phyloP scores from a whole-genome alignment of 2,888 invertebrate genomes.

The Ichneumoninae sp. region DNA sequence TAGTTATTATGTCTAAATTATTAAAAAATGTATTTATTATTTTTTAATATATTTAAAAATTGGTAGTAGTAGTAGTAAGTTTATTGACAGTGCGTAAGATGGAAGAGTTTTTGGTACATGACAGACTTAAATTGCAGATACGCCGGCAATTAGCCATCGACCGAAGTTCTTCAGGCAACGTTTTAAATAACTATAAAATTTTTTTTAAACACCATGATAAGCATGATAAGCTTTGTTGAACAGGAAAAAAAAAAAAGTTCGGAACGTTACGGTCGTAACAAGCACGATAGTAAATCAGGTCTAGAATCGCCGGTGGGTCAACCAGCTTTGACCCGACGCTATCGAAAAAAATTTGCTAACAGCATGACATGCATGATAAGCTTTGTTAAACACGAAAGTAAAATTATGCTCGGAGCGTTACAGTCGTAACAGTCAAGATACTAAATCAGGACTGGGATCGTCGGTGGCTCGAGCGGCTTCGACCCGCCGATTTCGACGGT shows the following conservation, averaged over 20 bases:
- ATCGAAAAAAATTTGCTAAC: background rate
- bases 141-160: too few relatives aligned
- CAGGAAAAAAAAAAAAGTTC: background rate
- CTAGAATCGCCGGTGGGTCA: constrained; percentile 21
- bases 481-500: constrained; percentile 19
- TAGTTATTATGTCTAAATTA: too few relatives aligned
- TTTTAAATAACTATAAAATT: too few relatives aligned
- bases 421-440: background rate
- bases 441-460: constrained; percentile 32
- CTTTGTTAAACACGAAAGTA: background rate
- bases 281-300: constrained; percentile 25
- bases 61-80: too few relatives aligned
- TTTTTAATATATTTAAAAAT: too few relatives aligned
- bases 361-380: too few relatives aligned
- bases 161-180: too few relatives aligned
- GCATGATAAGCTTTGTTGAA: background rate
- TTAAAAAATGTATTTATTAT: too few relatives aligned
- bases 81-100: too few relatives aligned
- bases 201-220: too few relatives aligned
- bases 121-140: too few relatives aligned
- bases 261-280: background rate
- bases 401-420: constrained; percentile 2
- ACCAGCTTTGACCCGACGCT: constrained; percentile 23
- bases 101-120: too few relatives aligned
- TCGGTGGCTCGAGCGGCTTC: constrained; percentile 42